Evolutionary conservation across 1,140 invertebrate species (phyloP), one percentile per base, ranked within the genome.

Genomic region (Ostrea denselamellosa): DNA sequence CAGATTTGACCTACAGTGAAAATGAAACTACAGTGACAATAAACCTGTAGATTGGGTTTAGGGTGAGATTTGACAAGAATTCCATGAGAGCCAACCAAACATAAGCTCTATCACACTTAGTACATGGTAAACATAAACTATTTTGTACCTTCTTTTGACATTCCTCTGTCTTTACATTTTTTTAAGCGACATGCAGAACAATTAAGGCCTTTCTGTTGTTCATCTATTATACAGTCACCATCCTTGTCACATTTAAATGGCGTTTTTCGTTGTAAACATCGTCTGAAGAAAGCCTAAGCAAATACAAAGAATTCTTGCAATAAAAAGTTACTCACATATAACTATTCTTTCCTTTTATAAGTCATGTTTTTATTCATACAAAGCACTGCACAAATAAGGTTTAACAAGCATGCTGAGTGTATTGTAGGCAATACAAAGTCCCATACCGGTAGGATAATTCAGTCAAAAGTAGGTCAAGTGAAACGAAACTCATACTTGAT

Each of bases 141-240:
- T 44, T 44, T 44, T 44, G 14, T 88, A 93, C 93, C 93, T 86
- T 91, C 90, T 89, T 93, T 93, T 8, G 92, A 92, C 94, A 94
- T 94, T 17, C 93, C 93, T 25, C 93, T 87, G 17, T 71, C 86
- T 10, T 93, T 65, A 90, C 94, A 94, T 87, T 93, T 94, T 58
- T 93, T 83, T 51, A 93, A 89, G 22, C 94, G 87, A 86, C 94
- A 94, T 28, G 91, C 89, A 4, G 93, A 92, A 88, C 93, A 94
- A 51, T 89, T 91, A 4, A 77, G 28, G 85, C 91, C 91, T 10
- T 93, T 68, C 71, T 90, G 90, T 51, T 91, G 90, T 28, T 91
- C 89, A 54, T 85, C 89, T 14, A 94, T 93, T 14, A 89, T 83
- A 90, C 93, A 94, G n/a, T 90, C 83, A 17, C 90, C 90, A 34